A percentile compares a stretch with the other conserved stretches of the same genome.
Conservation (phyloP, 2,797 vertebrate species). For the Gila robusta region DNA sequence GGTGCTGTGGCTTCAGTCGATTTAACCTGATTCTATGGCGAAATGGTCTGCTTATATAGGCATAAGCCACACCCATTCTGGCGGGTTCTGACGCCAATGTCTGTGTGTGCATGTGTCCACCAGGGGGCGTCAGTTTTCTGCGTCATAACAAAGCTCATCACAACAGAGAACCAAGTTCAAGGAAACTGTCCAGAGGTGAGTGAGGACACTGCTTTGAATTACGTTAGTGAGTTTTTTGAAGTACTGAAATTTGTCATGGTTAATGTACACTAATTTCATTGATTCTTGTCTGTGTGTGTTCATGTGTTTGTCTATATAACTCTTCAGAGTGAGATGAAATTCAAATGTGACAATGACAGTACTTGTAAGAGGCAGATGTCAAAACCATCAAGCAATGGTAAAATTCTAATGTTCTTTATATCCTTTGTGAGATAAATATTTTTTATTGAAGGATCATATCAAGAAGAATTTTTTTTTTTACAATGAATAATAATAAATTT, state of each 20-base stretch:
- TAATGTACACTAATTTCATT: background rate
- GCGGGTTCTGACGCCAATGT: background rate
- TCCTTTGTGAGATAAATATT: background rate
- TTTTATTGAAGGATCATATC: background rate
- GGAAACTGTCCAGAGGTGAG: conserved; percentile 91
- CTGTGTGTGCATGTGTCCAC: conserved; percentile 27
- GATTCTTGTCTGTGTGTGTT: background rate
- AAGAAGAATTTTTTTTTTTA: background rate
- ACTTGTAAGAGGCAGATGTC: conserved; percentile 67
- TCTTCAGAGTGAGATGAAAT: conserved; percentile 75
- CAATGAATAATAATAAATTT: background rate
- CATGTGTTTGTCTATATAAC: conserved; percentile 46
- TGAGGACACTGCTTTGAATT: background rate
- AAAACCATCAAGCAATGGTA: conserved; percentile 74
- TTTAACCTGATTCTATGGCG: no score
- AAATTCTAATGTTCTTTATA: conserved; percentile 36
- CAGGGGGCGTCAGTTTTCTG: conserved; percentile 94
- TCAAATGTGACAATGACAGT: conserved; percentile 65
- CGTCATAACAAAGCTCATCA: conserved; percentile 92
- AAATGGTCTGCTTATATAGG: no score
- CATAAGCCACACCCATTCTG: no score
- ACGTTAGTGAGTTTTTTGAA: background rate
- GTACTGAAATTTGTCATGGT: background rate
- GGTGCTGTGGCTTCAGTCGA: no score
- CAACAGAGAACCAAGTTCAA: conserved; percentile 90